phyloP scores from a whole-genome alignment of 1,140 invertebrate species.

The Eurosta solidaginis region DNA sequence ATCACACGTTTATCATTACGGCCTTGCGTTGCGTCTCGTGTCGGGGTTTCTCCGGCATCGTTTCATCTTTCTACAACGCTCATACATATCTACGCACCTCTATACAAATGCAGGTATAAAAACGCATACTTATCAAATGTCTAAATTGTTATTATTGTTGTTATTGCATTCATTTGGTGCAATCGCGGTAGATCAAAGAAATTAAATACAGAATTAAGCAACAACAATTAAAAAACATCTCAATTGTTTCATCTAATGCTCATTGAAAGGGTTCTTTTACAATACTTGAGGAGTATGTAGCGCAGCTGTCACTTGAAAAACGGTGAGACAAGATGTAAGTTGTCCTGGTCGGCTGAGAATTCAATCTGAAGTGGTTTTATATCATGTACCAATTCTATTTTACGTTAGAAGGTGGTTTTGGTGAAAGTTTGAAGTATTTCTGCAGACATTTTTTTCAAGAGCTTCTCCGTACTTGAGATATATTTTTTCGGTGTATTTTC shows the following conservation, averaged over 20 bases:
- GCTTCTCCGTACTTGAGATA: no score
- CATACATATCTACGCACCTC: not conserved
- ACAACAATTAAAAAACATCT: not conserved
- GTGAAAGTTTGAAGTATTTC: no score
- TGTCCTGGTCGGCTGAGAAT: not conserved
- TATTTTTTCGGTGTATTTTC: no score
- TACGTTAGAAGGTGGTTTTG: no score
- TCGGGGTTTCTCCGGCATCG: not conserved
- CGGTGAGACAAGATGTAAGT: not conserved
- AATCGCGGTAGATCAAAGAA: not conserved
- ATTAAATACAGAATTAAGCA: not conserved
- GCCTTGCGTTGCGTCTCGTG: not conserved
- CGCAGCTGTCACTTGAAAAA: not conserved
- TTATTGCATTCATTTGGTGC: not conserved
- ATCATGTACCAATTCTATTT: not conserved
- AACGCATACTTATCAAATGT: not conserved
- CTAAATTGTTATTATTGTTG: not conserved
- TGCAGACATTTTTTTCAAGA: no score
- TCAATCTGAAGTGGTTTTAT: not conserved
- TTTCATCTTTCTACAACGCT: not conserved
- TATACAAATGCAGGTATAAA: not conserved
- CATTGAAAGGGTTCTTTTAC: not conserved
- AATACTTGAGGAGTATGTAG: not conserved
- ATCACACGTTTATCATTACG: conserved; percentile 27
- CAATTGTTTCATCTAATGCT: not conserved